Base-by-base conservation (phyloP, 2,888 invertebrate genomes). In the Noctua fimbriata region DNA sequence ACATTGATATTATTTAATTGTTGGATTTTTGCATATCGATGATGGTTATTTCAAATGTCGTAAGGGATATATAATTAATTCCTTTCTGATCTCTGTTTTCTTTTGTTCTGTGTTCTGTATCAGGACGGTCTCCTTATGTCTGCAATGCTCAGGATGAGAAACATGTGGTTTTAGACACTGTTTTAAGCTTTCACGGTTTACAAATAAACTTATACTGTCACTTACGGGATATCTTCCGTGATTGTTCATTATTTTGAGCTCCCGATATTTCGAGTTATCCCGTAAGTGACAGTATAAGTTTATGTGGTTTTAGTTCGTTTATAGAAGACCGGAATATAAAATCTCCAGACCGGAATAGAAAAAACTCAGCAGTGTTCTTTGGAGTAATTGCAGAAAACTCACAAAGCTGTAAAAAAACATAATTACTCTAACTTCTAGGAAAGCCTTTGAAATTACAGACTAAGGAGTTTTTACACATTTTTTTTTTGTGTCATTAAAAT, bases 1-100 rank as follows among this genome's bases (percentile, higher is more conserved):
- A 58, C 76, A 80, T 72, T 83, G 83, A 72, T 72, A 69, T 63
- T 83, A 63, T 24, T 78, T 44, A 14, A 71, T 73, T 60, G 16
- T 44, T 44, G 16, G 70, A 28, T 73, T 67, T 63, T 52, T 73
- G 32, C 12, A 1, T 49, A 3, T 66, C 2, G 7, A n/a, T n/a
- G 66, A 24, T n/a, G 14, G 16, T n/a, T 6, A 41, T 18, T 44
- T 41, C 0, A n/a, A 44, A 16, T 9, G 41, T 44, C 16, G 3
- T 24, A 24, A 41, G 24, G 24, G 41, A 7, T 2, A 28, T 58
- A n/a, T 16, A 16, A 28, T 28, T 18, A 0, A 28, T 28, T 60
- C 16, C 60, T 16, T 18, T 12, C 4, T 24, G 5, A 60, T 28
- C 14, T 60, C 18, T 63, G 18, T 18, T 63, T 32, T 63, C 6